Conservation (phyloP, 2,797 vertebrate species). For the Sebastes cheni region DNA sequence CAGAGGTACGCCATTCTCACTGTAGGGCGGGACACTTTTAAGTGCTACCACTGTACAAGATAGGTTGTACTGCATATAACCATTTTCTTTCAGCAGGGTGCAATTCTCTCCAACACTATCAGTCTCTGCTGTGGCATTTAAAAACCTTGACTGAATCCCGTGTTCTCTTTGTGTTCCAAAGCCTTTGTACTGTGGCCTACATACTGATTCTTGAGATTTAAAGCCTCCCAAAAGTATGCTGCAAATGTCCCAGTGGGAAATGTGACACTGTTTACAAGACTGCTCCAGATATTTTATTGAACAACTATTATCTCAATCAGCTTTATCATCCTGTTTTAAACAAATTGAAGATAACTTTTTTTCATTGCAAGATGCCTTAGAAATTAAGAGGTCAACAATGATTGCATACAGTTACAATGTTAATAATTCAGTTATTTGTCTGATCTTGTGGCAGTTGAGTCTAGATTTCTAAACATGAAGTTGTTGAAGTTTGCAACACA, state of each 20-base stretch:
- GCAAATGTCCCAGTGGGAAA: constrained; percentile 44
- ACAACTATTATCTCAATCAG: constrained; percentile 53
- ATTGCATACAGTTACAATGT: neutral
- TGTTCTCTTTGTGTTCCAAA: constrained; percentile 39
- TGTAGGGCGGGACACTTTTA: neutral
- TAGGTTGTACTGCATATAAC: neutral
- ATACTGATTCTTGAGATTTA: constrained; percentile 47
- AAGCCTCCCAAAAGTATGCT: constrained; percentile 43
- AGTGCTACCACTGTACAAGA: neutral
- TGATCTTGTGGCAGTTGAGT: neutral
- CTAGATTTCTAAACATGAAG: neutral
- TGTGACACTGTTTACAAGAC: constrained; percentile 66
- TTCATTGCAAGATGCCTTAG: neutral
- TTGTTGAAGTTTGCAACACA: constrained; percentile 2
- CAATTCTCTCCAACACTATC: neutral
- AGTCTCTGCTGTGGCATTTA: constrained; percentile 30
- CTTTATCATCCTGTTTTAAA: constrained; percentile 16
- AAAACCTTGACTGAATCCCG: constrained; percentile 19
- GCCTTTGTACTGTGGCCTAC: constrained; percentile 55
- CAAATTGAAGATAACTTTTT: constrained; percentile 5
- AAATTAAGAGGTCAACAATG: neutral
- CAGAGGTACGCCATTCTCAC: neutral
- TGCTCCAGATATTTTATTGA: constrained; percentile 61
- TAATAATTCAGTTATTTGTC: neutral
- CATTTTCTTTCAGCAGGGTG: constrained; percentile 9